Conservation (phyloP, 2,113 vertebrate species). For the Larimichthys crocea region DNA sequence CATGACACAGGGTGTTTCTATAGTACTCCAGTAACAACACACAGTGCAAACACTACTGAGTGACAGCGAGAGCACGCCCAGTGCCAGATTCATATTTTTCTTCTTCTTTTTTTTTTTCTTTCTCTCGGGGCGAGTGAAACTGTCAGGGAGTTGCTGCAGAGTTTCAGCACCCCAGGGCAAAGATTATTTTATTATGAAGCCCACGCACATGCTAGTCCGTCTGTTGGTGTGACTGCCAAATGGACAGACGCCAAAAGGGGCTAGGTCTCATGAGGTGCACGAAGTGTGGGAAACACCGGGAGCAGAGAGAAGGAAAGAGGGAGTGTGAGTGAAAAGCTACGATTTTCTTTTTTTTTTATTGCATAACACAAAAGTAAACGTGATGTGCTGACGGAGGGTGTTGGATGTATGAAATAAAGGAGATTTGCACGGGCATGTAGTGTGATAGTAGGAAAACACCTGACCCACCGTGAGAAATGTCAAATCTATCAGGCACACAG, state of each 20-base stretch:
- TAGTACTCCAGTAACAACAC: background rate
- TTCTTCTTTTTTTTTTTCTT: slow-evolving; percentile 4
- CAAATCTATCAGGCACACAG: slow-evolving; percentile 63
- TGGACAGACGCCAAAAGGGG: slow-evolving; percentile 71
- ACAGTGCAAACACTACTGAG: background rate
- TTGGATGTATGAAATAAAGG: slow-evolving; percentile 16
- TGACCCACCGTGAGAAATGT: slow-evolving; percentile 75
- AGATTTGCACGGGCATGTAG: slow-evolving; percentile 66
- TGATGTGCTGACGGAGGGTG: slow-evolving; percentile 32
- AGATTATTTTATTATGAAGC: slow-evolving; percentile 79
- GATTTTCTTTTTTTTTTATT: slow-evolving; percentile 35
- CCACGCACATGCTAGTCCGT: slow-evolving; percentile 70
- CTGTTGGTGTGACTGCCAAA: slow-evolving; percentile 67
- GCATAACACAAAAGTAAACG: slow-evolving; percentile 45
- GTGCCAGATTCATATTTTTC: slow-evolving; percentile 25
- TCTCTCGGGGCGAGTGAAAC: slow-evolving; percentile 73
- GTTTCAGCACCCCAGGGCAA: slow-evolving; percentile 80
- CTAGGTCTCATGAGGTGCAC: slow-evolving; percentile 66
- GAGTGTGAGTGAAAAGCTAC: slow-evolving; percentile 49
- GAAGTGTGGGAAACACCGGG: slow-evolving; percentile 75
- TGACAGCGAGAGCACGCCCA: slow-evolving; percentile 30
- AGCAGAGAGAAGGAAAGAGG: slow-evolving; percentile 23
- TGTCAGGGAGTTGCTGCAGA: slow-evolving; percentile 71
- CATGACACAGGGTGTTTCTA: background rate
- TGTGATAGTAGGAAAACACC: slow-evolving; percentile 44